Evolutionary conservation across 30 jellyfish, hydroid and myxozoan genomes (phyloP).

Genomic region (Mastigias papua): DNA sequence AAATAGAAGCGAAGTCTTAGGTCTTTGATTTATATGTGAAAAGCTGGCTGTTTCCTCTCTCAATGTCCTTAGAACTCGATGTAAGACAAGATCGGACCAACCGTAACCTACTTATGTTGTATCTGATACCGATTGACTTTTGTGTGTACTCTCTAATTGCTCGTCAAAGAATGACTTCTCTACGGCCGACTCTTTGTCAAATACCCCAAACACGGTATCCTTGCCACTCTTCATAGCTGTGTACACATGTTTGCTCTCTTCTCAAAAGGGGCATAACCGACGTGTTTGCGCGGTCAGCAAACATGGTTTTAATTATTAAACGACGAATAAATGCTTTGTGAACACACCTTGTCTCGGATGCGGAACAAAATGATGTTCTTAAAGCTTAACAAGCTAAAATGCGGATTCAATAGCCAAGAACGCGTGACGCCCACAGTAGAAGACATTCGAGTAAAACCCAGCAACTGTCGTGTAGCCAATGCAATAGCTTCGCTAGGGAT

Average conservation of each 20-base stretch:
- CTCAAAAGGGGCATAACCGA: background rate
- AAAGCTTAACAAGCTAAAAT: background rate
- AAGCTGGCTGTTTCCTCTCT: background rate
- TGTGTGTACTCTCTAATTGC: background rate
- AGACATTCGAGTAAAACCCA: background rate
- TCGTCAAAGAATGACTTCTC: background rate
- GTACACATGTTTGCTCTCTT: background rate
- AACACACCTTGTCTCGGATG: background rate
- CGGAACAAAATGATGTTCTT: background rate
- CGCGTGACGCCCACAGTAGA: background rate
- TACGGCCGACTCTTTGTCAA: background rate
- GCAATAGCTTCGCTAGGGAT: too few species aligned
- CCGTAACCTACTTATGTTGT: background rate
- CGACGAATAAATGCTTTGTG: background rate
- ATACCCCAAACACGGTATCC: background rate
- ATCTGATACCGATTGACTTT: background rate
- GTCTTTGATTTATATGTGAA: background rate
- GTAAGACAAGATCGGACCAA: background rate
- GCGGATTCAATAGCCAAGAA: background rate
- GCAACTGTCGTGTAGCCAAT: too few species aligned
- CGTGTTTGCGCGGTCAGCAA: background rate
- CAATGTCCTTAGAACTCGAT: background rate
- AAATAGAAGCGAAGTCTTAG: background rate
- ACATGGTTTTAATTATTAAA: background rate
- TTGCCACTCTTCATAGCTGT: background rate